Evolutionary conservation across 2,888 invertebrate species (phyloP).

Genomic region (Anthophora plumipes): DNA sequence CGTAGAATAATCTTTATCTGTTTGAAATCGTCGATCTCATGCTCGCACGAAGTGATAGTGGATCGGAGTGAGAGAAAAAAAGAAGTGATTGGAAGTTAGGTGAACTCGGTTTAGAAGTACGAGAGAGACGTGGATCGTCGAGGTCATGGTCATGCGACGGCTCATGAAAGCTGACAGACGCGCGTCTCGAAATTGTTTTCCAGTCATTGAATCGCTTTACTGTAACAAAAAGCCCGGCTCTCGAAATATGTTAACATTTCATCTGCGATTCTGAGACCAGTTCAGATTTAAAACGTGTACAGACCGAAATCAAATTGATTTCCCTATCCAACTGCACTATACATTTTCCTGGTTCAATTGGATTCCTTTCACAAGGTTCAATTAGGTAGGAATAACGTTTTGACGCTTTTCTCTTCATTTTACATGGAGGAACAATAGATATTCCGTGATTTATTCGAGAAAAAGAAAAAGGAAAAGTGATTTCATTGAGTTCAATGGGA

Average conservation of each 20-base stretch:
- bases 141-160: constrained; percentile 63
- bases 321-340: too few species aligned
- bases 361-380: too few species aligned
- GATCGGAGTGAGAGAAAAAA: not conserved
- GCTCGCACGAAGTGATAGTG: not conserved
- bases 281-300: not conserved
- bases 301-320: too few species aligned
- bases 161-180: constrained; percentile 47
- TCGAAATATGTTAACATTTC: constrained; percentile 28
- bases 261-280: not conserved
- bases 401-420: too few species aligned
- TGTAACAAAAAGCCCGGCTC: constrained; percentile 14
- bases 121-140: constrained; percentile 46
- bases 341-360: too few species aligned
- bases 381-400: too few species aligned
- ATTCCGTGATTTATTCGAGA: too few species aligned
- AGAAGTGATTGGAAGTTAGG: constrained; percentile 48
- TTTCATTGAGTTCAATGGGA: too few species aligned
- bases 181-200: constrained; percentile 47
- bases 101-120: constrained; percentile 39
- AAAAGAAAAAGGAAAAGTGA: too few species aligned
- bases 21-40: not conserved
- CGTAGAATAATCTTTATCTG: not conserved
- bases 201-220: constrained; percentile 44
- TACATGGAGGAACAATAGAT: too few species aligned